A percentile compares a stretch with the other conserved stretches of the same genome.
Conservation (phyloP, 2,113 vertebrate genomes). For the Cyprinus carpio region DNA sequence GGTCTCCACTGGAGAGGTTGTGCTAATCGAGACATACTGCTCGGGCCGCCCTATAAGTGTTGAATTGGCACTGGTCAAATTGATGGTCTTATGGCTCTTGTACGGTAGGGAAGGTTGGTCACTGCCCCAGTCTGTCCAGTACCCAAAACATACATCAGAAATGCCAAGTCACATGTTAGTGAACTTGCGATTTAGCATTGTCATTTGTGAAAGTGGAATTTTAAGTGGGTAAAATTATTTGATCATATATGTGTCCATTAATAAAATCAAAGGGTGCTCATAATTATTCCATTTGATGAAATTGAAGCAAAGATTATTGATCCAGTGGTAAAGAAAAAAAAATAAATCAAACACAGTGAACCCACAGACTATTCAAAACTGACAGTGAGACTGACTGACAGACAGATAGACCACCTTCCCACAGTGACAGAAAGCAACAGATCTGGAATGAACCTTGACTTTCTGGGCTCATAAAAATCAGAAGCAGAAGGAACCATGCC, state of each 20-base stretch:
- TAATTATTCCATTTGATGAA: background rate
- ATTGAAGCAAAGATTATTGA: background rate
- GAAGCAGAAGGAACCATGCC: background rate
- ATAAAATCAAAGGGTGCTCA: background rate
- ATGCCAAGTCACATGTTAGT: background rate
- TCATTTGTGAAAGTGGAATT: background rate
- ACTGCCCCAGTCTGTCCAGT: constrained; percentile 81
- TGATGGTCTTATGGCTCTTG: constrained; percentile 86
- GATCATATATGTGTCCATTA: background rate
- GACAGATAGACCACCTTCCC: constrained; percentile 72
- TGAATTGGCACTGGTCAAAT: constrained; percentile 86
- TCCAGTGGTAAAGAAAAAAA: background rate
- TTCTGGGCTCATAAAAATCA: background rate
- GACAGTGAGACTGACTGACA: constrained; percentile 5
- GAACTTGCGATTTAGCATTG: background rate
- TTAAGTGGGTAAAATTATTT: background rate
- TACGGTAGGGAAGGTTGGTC: constrained; percentile 79
- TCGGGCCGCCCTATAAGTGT: constrained; percentile 84
- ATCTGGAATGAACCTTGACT: constrained; percentile 48
- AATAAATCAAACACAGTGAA: background rate
- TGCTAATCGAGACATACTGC: constrained; percentile 77
- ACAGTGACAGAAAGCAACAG: constrained; percentile 62
- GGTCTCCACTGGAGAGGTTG: constrained; percentile 64
- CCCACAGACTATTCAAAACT: background rate
- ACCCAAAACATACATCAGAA: constrained; percentile 47